phyloP scores from a whole-genome alignment of 2,888 invertebrate species.

The Nezara viridula region DNA sequence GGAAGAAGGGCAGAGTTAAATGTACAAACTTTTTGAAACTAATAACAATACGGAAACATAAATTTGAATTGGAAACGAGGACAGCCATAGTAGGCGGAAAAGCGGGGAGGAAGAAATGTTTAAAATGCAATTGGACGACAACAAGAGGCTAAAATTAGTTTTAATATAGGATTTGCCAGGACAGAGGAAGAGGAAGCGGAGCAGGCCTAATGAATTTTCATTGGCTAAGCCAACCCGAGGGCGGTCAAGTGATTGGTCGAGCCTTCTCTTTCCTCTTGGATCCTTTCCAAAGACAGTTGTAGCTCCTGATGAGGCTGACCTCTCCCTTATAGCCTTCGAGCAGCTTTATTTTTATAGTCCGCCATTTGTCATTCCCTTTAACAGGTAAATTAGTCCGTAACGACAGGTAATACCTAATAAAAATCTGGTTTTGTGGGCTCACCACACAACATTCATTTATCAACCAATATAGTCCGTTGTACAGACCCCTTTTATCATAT shows the following conservation, averaged over 20 bases:
- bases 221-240: neutral
- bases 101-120: neutral
- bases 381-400: too few species aligned
- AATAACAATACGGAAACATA: neutral
- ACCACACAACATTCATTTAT: too few species aligned
- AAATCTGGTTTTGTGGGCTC: too few species aligned
- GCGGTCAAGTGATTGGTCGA: neutral
- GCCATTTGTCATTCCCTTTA: too few species aligned
- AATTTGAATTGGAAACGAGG: neutral
- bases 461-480: too few species aligned
- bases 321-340: too few species aligned
- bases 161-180: slow-evolving; percentile 6
- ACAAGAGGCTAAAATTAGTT: slow-evolving; percentile 27
- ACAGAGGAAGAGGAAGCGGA: neutral
- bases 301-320: neutral
- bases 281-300: slow-evolving; percentile 47
- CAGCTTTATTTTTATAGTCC: too few species aligned
- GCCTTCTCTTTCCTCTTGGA: slow-evolving; percentile 16
- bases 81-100: neutral
- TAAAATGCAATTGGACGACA: neutral
- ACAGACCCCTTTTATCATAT: too few species aligned
- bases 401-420: too few species aligned
- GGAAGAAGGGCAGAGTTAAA: neutral
- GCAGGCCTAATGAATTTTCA: slow-evolving; percentile 49
- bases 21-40: neutral